Evolutionary conservation across 1,140 invertebrate genomes (phyloP).

Genomic region (Cotesia typhae): DNA sequence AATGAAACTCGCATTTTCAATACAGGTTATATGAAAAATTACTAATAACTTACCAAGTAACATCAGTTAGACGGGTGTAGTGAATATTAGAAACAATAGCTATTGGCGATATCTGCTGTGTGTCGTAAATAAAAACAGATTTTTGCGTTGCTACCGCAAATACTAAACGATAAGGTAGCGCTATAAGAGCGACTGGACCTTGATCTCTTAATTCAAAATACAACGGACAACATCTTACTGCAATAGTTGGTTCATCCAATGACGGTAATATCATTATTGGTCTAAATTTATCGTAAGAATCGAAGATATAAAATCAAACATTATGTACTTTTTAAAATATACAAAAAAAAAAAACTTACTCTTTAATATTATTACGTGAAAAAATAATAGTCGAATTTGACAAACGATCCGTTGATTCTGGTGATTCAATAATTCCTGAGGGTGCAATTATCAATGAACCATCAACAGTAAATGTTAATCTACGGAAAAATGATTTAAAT

Average conservation of each 20-base stretch:
- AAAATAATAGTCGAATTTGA: conserved; percentile 85
- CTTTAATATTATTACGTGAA: conserved; percentile 75
- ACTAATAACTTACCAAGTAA: conserved; percentile 77
- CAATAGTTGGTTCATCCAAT: conserved; percentile 80
- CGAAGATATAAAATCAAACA: conserved; percentile 29
- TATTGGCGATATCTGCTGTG: conserved; percentile 86
- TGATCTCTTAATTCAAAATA: conserved; percentile 74
- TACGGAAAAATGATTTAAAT: conserved; percentile 90
- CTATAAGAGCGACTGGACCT: conserved; percentile 67
- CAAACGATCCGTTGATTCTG: conserved; percentile 68
- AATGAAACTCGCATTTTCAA: background rate
- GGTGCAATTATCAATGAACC: conserved; percentile 89
- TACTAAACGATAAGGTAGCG: conserved; percentile 84
- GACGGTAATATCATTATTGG: conserved; percentile 85
- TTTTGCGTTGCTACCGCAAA: conserved; percentile 91
- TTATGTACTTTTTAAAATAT: conserved; percentile 24
- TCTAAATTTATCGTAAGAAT: conserved; percentile 63
- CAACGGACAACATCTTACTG: conserved; percentile 82
- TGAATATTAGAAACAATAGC: conserved; percentile 91
- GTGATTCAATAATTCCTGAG: conserved; percentile 77
- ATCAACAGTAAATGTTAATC: conserved; percentile 88
- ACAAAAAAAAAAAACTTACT: conserved; percentile 67
- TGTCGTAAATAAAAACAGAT: conserved; percentile 90
- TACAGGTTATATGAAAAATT: background rate
- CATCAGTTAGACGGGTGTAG: conserved; percentile 90